Evolutionary conservation across 1,140 invertebrate species (phyloP), one percentile per base, ranked within the genome.

Genomic region (Kradibia gibbosae): DNA sequence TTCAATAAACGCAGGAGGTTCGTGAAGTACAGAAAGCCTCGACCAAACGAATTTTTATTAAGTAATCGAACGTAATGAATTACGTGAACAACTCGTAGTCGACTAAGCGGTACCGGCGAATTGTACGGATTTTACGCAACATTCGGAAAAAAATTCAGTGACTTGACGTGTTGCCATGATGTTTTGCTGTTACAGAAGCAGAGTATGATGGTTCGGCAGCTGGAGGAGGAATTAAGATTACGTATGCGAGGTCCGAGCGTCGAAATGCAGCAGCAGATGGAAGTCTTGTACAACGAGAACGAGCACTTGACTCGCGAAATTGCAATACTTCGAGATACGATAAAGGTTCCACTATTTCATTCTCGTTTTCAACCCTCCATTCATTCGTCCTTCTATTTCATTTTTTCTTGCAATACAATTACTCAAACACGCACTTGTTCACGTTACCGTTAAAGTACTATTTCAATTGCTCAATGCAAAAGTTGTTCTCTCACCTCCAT

Each of bases 291-390:
- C 89, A 94, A 96, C 71, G 98, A 99, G 90, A 98, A 99, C 89
- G 97, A 99, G 91, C 97, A 98, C 89, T 94, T 99, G 85, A 95
- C 95, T 83, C 95, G 98, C 86, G 98, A 99, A 93, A 97, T 99
- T 83, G 95, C 97, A 79, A 98, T 99, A 88, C 93, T 99, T 75
- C 94, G 97, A 53, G 97, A 98, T 89, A 98, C 97, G 55, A 98
- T 98, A 88, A 98, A 98, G 94, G 96, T 97, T 81, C 71, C 72
- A 65, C 60, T 76, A 17, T 72, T 72, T 82, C 75, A 81, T 71
- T 72, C 65, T 57, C n/a, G 17, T 55, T 75, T 67, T 53, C 55
- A 22, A 60, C 39, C 60, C 17, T 45, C 22, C 13, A 20, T 71
- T 53, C 74, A 0, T 11, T n/a, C 31, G 15, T 28, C 36, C 31